Conservation (phyloP, 2,797 vertebrate species). For the Cossypha heuglini region DNA sequence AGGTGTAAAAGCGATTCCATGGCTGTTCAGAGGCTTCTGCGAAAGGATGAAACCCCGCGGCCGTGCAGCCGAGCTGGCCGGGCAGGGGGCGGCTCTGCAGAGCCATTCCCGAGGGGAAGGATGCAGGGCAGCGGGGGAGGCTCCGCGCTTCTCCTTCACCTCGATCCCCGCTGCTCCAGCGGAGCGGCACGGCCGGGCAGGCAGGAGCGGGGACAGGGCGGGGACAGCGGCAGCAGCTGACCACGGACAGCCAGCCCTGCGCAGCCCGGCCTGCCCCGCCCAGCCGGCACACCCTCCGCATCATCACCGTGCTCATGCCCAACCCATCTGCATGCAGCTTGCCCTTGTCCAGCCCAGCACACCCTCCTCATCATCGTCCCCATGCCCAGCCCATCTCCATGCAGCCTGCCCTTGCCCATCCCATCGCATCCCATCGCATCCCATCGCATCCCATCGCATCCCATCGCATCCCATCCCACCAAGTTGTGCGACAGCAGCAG, state of each 20-base stretch:
- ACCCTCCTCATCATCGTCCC: background rate
- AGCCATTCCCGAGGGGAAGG: too few relatives aligned
- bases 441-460: background rate
- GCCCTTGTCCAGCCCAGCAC: background rate
- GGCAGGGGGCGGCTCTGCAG: background rate
- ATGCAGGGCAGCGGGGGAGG: too few relatives aligned
- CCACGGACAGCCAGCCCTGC: fast-evolving
- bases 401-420: too few relatives aligned
- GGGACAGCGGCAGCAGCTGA: background rate
- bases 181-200: fast-evolving
- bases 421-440: too few relatives aligned
- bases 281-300: background rate
- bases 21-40: background rate
- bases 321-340: background rate
- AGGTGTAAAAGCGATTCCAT: background rate
- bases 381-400: background rate
- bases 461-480: background rate
- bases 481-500: background rate
- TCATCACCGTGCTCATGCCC: background rate
- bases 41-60: too few relatives aligned
- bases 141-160: background rate
- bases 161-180: background rate
- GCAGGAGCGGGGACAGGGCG: background rate
- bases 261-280: background rate
- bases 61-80: background rate